phyloP scores from a whole-genome alignment of 2,797 vertebrate species.

The Crotalus adamanteus region DNA sequence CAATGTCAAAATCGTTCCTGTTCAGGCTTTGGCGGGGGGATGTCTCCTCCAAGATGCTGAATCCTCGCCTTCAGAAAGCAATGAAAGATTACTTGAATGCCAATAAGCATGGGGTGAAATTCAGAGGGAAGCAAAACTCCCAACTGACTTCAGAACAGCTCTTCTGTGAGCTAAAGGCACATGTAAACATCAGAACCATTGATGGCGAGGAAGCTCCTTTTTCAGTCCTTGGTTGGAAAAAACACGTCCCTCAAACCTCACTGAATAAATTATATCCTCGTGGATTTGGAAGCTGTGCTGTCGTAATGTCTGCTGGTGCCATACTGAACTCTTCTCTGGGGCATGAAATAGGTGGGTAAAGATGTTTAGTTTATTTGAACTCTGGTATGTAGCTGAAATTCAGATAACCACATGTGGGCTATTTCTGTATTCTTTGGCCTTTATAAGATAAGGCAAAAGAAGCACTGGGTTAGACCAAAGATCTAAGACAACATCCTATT shows the following conservation, averaged over 20 bases:
- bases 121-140: conserved; percentile 72
- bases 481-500: not conserved
- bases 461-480: not conserved
- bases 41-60: conserved; percentile 86
- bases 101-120: conserved; percentile 91
- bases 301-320: conserved; percentile 94
- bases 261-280: conserved; percentile 75
- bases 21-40: conserved; percentile 87
- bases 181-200: conserved; percentile 81
- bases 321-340: conserved; percentile 93
- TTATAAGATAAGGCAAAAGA: not conserved
- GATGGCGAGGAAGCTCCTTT: conserved; percentile 92
- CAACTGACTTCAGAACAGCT: conserved; percentile 75
- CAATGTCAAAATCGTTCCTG: conserved; percentile 84
- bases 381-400: not conserved
- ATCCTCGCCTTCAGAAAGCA: conserved; percentile 89
- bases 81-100: conserved; percentile 87
- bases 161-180: conserved; percentile 85
- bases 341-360: conserved; percentile 93
- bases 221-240: conserved; percentile 84
- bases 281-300: conserved; percentile 85
- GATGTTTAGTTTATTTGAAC: not conserved
- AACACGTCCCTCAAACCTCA: conserved; percentile 79
- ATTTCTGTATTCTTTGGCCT: too few relatives aligned
- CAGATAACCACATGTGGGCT: not conserved